Conservation (phyloP, 2,113 vertebrate genomes). For the Coreoperca whiteheadi region DNA sequence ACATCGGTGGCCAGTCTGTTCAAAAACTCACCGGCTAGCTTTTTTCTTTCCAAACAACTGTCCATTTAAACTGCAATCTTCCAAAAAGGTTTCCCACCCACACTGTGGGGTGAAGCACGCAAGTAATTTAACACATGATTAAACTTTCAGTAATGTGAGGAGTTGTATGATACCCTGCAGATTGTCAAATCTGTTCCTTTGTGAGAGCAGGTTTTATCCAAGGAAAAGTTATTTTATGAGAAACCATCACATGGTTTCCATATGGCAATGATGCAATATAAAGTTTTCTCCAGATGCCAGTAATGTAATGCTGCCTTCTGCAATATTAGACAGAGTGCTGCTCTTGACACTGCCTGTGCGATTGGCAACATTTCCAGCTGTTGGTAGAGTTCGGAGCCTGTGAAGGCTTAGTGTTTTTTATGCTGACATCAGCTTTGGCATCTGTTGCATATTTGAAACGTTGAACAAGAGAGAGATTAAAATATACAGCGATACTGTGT, state of each 20-base stretch:
- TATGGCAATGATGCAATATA: constrained; percentile 38
- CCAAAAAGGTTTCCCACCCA: constrained; percentile 35
- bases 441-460: constrained; percentile 54
- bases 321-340: constrained; percentile 25
- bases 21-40: not conserved
- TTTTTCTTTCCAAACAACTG: constrained; percentile 28
- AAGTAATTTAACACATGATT: constrained; percentile 48
- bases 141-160: constrained; percentile 54
- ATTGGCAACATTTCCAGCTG: constrained; percentile 68
- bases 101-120: constrained; percentile 40
- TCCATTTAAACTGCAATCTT: constrained; percentile 48
- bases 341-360: constrained; percentile 52
- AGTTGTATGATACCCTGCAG: constrained; percentile 50
- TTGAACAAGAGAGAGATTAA: constrained; percentile 32
- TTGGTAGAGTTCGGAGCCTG: constrained; percentile 37
- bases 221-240: constrained; percentile 34
- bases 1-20: constrained; percentile 50
- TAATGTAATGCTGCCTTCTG: constrained; percentile 21
- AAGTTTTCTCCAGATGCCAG: constrained; percentile 55
- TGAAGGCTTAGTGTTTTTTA: constrained; percentile 12
- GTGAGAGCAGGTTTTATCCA: constrained; percentile 23
- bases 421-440: constrained; percentile 58
- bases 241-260: constrained; percentile 25
- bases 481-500: constrained; percentile 16
- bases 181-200: constrained; percentile 30